Conservation (phyloP, 2,888 invertebrate species). For the Gasteruption jaculator region DNA sequence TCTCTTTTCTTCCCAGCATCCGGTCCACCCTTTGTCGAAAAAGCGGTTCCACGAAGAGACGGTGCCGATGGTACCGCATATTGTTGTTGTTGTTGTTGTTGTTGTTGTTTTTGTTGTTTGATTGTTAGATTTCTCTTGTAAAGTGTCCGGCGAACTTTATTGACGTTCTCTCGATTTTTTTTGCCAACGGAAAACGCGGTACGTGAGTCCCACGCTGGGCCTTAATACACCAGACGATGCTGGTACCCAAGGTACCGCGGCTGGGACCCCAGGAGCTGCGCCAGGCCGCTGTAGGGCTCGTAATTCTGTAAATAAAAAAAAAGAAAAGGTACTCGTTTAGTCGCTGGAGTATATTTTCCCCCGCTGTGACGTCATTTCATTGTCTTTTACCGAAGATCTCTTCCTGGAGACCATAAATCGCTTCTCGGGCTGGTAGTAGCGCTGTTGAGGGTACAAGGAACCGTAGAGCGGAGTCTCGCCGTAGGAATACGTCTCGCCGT, state of each 20-base stretch:
- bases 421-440: constrained; percentile 42
- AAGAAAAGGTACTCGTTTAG: neutral
- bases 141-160: no score
- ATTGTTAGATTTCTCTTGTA: no score
- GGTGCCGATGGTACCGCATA: no score
- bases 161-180: no score
- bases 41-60: no score
- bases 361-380: neutral
- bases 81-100: no score
- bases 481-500: constrained; percentile 33
- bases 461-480: constrained; percentile 35
- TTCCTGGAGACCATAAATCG: constrained; percentile 45
- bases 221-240: constrained; percentile 40
- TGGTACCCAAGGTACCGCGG: constrained; percentile 38
- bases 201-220: no score
- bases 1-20: no score
- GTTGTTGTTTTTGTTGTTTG: no score
- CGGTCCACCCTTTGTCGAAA: no score
- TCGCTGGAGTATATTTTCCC: neutral
- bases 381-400: constrained; percentile 38
- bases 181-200: no score
- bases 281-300: constrained; percentile 35
- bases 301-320: constrained; percentile 30
- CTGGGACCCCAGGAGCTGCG: constrained; percentile 35
- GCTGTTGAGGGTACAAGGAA: constrained; percentile 31